Conservation (phyloP, 1,140 invertebrate species). For the Drosophila asahinai region DNA sequence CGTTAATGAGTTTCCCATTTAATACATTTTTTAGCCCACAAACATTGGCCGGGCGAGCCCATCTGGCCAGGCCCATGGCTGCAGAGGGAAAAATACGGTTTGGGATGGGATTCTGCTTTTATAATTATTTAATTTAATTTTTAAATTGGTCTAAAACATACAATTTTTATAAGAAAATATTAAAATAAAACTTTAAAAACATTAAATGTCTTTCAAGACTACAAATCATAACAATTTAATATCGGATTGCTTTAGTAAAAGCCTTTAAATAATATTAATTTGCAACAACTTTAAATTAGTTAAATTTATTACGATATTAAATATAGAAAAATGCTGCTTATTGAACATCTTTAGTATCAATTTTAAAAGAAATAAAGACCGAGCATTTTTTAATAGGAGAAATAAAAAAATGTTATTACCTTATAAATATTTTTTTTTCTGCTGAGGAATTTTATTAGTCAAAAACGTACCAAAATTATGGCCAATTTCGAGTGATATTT, state of each 20-base stretch:
- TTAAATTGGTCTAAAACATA: background rate
- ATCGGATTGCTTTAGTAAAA: too few relatives aligned
- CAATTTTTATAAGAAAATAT: background rate
- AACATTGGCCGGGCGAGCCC: background rate
- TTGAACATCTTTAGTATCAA: too few relatives aligned
- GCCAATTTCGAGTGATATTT: background rate
- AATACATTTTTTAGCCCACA: conserved; percentile 43
- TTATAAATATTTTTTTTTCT: too few relatives aligned
- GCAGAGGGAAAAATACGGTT: conserved; percentile 5
- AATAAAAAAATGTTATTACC: background rate
- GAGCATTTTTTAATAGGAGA: too few relatives aligned
- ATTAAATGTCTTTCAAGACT: too few relatives aligned
- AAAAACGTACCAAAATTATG: background rate
- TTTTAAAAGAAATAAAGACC: too few relatives aligned
- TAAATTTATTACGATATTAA: too few relatives aligned
- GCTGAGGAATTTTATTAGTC: background rate
- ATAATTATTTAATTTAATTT: background rate
- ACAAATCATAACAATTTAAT: too few relatives aligned
- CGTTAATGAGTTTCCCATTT: conserved; percentile 54
- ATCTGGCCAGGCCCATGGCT: conserved; percentile 9
- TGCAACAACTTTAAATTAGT: too few relatives aligned
- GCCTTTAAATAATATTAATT: too few relatives aligned
- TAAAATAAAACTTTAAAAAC: too few relatives aligned
- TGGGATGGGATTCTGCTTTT: background rate
- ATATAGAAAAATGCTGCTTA: too few relatives aligned